phyloP scores from a whole-genome alignment of 2,797 vertebrate species.

The Acestrorhynchus altus region DNA sequence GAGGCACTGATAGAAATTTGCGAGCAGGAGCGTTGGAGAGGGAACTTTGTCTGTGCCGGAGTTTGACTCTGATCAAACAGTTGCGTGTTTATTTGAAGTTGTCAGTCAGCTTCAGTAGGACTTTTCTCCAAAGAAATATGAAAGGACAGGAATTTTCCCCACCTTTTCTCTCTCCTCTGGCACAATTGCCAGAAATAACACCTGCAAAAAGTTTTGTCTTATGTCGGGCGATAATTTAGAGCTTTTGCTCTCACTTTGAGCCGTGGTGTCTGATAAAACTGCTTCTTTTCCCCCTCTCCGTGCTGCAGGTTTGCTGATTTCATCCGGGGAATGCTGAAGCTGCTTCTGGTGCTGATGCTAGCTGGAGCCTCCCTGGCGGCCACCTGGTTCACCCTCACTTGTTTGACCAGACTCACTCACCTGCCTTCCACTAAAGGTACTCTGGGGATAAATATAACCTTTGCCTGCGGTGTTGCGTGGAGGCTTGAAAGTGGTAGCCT shows the following conservation, averaged over 20 bases:
- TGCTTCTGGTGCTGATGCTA: slow-evolving; percentile 94
- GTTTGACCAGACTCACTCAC: slow-evolving; percentile 89
- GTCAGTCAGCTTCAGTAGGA: slow-evolving; percentile 58
- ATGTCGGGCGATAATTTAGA: slow-evolving; percentile 6
- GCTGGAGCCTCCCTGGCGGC: slow-evolving; percentile 92
- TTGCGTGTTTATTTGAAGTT: slow-evolving; percentile 57
- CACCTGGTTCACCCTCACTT: slow-evolving; percentile 97
- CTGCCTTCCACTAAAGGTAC: slow-evolving; percentile 95
- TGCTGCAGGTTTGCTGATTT: slow-evolving; percentile 93
- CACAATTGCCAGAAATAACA: slow-evolving; percentile 30
- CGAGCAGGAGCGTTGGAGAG: slow-evolving; percentile 49
- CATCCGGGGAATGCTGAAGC: slow-evolving; percentile 95
- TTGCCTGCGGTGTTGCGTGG: slow-evolving; percentile 2
- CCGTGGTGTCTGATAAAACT: slow-evolving; percentile 18
- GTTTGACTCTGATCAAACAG: slow-evolving; percentile 53
- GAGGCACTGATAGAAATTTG: slow-evolving; percentile 43
- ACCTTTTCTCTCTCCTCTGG: background rate
- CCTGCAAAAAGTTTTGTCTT: slow-evolving; percentile 7
- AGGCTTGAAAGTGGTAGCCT: slow-evolving; percentile 5
- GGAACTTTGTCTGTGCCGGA: slow-evolving; percentile 60
- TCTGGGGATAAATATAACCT: slow-evolving; percentile 44
- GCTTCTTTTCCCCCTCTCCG: slow-evolving; percentile 12
- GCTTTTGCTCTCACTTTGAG: slow-evolving; percentile 29
- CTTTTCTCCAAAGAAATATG: slow-evolving; percentile 23
- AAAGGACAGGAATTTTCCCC: background rate